Conservation (phyloP, 2,797 vertebrate genomes). For the Somateria mollissima region DNA sequence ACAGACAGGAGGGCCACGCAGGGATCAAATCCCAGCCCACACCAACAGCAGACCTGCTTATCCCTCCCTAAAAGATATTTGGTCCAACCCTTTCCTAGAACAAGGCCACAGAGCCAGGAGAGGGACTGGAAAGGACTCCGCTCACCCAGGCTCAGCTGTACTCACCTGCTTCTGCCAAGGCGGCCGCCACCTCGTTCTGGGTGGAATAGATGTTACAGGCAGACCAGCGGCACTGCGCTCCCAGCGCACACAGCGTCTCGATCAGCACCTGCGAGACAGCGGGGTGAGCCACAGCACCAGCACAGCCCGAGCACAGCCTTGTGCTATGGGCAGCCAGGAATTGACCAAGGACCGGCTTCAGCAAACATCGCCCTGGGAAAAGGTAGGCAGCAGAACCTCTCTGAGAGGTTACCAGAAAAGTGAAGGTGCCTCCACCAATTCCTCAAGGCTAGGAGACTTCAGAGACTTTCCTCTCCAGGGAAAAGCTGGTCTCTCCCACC, state of each 20-base stretch:
- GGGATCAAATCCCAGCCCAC: neutral
- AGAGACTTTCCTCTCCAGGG: neutral
- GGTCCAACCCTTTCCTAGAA: too few species aligned
- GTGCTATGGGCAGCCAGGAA: neutral
- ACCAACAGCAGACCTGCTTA: neutral
- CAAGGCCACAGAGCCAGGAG: too few species aligned
- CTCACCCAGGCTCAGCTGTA: rapidly evolving
- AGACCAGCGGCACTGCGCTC: conserved; percentile 98
- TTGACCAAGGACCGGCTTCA: neutral
- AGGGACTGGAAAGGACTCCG: neutral
- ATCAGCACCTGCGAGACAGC: conserved; percentile 87
- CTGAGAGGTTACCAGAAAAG: rapidly evolving
- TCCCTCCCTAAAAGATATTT: neutral
- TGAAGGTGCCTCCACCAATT: neutral
- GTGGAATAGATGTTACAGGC: conserved; percentile 99
- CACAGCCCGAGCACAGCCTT: neutral
- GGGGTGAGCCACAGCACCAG: neutral
- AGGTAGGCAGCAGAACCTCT: neutral
- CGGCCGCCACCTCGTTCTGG: conserved; percentile 96
- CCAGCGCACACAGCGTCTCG: conserved; percentile 95
- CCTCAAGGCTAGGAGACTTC: neutral
- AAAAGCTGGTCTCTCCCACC: neutral
- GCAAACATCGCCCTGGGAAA: neutral
- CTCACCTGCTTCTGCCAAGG: conserved; percentile 92
- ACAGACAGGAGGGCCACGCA: neutral